Evolutionary conservation across 2,888 invertebrate species (phyloP), one percentile per base, ranked within the genome.

Genomic region (Lasiommata megera): DNA sequence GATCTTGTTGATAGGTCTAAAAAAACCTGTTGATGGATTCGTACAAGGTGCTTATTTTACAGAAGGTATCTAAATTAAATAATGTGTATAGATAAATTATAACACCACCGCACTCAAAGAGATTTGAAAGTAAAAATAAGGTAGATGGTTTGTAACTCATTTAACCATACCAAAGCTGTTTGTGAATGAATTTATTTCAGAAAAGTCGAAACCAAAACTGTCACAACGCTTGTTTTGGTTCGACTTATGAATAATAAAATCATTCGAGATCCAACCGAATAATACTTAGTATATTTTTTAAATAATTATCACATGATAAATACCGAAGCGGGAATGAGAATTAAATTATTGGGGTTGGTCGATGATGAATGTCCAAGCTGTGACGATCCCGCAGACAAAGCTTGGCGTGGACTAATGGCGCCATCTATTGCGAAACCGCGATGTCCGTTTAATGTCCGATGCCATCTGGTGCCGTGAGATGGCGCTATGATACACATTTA

Each of bases 301-400:
- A 14, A 3, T 46, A 29, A 46, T 12, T 31, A 41, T 56, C 57
- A 58, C 55, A 60, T 62, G 55, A 60, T 58, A 60, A 63, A 63
- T 63, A 58, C 40, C 53, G 55, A 28, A 48, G 58, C 72, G 66
- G 68, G 67, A 72, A 75, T 81, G 77, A 82, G 85, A 87, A 85
- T 85, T 79, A 81, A 85, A 86, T 80, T 77, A 80, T 84, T 80
- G 77, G 69, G 74, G 69, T 67, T 68, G 68, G 67, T 67, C 71
- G 73, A 72, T 83, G 83, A 87, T 71, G 84, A 83, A 86, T 84
- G 76, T 76, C 73, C 82, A 81, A 80, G 80, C 80, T 82, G 79
- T 74, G 80, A 80, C 83, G 72, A 79, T 69, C 73, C 70, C 72
- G 65, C 53, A 64, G 68, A 73, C 71, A 77, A 46, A 16, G 46